phyloP scores from a whole-genome alignment of 2,113 vertebrate genomes.

The Calyptommatus sinebrachiatus region DNA sequence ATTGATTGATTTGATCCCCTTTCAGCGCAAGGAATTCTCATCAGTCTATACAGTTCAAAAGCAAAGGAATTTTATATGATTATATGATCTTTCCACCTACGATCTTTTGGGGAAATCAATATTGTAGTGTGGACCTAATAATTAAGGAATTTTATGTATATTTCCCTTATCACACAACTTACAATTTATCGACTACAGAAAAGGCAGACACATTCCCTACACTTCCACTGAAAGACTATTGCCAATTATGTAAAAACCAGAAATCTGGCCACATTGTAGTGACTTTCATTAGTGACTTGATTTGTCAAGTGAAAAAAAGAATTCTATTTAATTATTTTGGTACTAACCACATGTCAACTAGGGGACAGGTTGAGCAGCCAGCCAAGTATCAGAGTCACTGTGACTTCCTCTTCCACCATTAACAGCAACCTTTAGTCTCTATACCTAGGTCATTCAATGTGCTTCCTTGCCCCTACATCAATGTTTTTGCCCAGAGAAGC shows the following conservation, averaged over 20 bases:
- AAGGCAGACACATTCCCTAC: not conserved
- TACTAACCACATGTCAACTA: not conserved
- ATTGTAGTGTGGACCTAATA: not conserved
- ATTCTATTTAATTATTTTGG: not conserved
- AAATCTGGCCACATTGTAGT: not conserved
- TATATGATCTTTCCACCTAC: not conserved
- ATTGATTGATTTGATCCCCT: no score
- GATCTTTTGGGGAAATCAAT: not conserved
- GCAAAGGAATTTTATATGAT: not conserved
- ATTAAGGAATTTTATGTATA: not conserved
- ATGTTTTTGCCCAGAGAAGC: no score
- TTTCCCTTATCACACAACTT: not conserved
- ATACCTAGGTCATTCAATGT: no score
- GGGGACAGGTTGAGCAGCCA: not conserved
- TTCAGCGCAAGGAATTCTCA: no score
- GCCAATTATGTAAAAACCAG: not conserved
- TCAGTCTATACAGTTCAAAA: no score
- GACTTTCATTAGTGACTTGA: not conserved
- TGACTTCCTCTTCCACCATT: not conserved
- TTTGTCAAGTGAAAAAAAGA: not conserved
- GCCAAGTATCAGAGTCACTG: not conserved
- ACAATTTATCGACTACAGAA: not conserved
- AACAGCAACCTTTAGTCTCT: not conserved
- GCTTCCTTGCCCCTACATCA: no score
- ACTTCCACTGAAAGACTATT: not conserved